A percentile compares a stretch with the other conserved stretches of the same genome.
Evolutionary conservation across 2,888 invertebrate species (phyloP).

Genomic region (Gymnocheta viridis): DNA sequence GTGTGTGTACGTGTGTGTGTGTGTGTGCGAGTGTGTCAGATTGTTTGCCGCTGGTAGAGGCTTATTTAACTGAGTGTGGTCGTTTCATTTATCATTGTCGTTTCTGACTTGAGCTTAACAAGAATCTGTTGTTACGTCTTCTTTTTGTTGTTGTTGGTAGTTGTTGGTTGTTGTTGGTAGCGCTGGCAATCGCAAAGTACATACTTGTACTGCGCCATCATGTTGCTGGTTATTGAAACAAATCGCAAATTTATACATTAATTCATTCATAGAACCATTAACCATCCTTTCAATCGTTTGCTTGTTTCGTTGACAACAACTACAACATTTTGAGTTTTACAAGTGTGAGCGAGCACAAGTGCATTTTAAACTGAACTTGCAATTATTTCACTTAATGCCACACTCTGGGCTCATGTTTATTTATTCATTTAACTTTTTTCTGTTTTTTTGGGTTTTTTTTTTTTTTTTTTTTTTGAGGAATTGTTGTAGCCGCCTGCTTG

Average conservation of each 20-base stretch:
- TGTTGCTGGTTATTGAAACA: slow-evolving; percentile 66
- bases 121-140: slow-evolving; percentile 31
- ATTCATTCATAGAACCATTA: slow-evolving; percentile 52
- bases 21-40: neutral
- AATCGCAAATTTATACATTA: slow-evolving; percentile 68
- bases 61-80: slow-evolving; percentile 29
- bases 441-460: no score
- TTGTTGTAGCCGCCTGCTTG: neutral
- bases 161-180: slow-evolving; percentile 3
- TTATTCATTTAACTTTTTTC: neutral
- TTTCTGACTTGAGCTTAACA: slow-evolving; percentile 56
- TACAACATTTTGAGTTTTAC: neutral
- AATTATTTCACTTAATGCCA: slow-evolving; percentile 61
- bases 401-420: slow-evolving; percentile 21
- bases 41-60: slow-evolving; percentile 1
- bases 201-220: slow-evolving; percentile 48
- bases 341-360: slow-evolving; percentile 4
- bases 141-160: slow-evolving; percentile 2
- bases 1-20: slow-evolving; percentile 5
- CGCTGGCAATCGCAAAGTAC: neutral
- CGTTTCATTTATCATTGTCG: slow-evolving; percentile 69
- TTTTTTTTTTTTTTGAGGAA: no score
- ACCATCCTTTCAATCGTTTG: slow-evolving; percentile 37
- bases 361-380: slow-evolving; percentile 10
- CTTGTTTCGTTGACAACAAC: slow-evolving; percentile 5